Conservation (phyloP, 1,140 invertebrate species). For the Helicoverpa armigera region DNA sequence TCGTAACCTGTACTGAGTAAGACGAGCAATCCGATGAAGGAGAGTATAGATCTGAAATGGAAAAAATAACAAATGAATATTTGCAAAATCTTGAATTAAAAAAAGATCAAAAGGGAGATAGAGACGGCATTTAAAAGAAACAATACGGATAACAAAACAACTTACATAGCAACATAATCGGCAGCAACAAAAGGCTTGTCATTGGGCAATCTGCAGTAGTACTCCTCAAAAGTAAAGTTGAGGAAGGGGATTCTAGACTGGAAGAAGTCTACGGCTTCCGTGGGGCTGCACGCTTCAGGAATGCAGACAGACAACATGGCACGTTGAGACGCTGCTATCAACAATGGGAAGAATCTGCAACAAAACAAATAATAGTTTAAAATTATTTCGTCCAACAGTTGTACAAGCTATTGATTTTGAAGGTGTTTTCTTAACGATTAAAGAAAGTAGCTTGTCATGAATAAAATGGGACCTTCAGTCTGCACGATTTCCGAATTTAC, state of each 20-base stretch:
- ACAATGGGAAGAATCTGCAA: slow-evolving; percentile 56
- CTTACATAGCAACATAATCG: slow-evolving; percentile 66
- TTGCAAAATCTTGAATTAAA: neutral
- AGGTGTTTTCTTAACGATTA: too few species aligned
- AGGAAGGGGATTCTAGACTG: slow-evolving; percentile 45
- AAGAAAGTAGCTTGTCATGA: too few species aligned
- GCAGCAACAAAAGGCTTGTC: slow-evolving; percentile 64
- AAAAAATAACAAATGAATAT: neutral
- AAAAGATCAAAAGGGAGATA: neutral
- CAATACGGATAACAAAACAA: slow-evolving; percentile 15
- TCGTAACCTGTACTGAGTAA: slow-evolving; percentile 64
- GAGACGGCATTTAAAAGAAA: neutral
- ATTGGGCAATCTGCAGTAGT: slow-evolving; percentile 62
- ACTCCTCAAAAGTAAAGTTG: slow-evolving; percentile 54
- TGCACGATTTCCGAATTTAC: too few species aligned
- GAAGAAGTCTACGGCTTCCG: slow-evolving; percentile 53
- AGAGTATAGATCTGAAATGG: slow-evolving; percentile 62
- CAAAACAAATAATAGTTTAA: slow-evolving; percentile 4
- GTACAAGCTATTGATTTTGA: too few species aligned
- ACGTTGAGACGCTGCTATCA: neutral
- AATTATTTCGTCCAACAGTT: too few species aligned
- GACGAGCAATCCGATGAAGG: slow-evolving; percentile 53
- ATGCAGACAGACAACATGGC: slow-evolving; percentile 55
- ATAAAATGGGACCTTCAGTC: too few species aligned
- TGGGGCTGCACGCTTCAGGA: slow-evolving; percentile 54